Conservation (phyloP, 2,113 vertebrate species). For the Patagioenas fasciata region DNA sequence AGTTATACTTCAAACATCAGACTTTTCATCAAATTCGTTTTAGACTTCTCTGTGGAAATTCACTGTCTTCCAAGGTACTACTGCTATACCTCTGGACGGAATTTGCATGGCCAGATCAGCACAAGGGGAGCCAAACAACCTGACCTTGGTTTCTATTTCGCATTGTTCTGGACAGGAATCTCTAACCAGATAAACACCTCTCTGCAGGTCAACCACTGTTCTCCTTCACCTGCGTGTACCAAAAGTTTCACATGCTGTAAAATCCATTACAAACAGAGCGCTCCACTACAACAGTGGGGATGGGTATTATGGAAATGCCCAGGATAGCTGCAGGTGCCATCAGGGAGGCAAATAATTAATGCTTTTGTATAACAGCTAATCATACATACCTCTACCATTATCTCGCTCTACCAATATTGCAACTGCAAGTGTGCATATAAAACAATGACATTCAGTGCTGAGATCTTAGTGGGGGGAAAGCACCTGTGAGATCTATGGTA, state of each 20-base stretch:
- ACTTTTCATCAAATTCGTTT: not conserved
- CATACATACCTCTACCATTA: not conserved
- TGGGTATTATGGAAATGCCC: not conserved
- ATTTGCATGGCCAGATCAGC: not conserved
- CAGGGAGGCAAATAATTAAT: not conserved
- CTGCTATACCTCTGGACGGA: not conserved
- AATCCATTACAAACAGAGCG: not conserved
- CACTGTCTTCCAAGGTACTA: not conserved
- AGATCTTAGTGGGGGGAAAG: not conserved
- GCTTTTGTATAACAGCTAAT: not conserved
- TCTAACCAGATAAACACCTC: not conserved
- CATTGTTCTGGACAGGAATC: not conserved
- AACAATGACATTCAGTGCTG: not conserved
- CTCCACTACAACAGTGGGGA: rapidly evolving
- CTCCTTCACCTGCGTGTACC: not conserved
- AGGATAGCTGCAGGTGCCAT: not conserved
- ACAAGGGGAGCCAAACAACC: not conserved
- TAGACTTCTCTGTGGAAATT: not conserved
- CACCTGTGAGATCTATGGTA: not conserved
- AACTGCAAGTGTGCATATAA: not conserved
- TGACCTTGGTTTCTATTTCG: not conserved
- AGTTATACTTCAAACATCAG: not conserved
- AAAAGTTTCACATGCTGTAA: not conserved
- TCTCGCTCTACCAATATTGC: not conserved
- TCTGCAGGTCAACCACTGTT: not conserved